A percentile compares a stretch with the other conserved stretches of the same genome.
These are phyloP conservation scores for Lota lota DNA, from an alignment of 2,113 vertebrate species.

Conservation along the genomic window DNA sequence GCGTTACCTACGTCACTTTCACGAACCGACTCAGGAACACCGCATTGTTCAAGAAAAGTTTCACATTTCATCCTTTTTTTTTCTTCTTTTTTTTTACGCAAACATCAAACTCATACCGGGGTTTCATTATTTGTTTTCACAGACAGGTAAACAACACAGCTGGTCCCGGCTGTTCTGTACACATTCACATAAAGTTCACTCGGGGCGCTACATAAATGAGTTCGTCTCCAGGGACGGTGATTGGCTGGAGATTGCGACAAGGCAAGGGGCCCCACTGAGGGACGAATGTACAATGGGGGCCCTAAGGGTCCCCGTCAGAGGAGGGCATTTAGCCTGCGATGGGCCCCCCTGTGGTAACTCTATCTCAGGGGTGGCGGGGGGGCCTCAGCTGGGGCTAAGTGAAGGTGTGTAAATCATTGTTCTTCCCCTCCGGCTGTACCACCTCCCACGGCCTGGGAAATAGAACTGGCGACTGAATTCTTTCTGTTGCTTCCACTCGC, in stretches of 20 bases:
- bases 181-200: conserved; percentile 51
- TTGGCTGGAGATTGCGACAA: conserved; percentile 63
- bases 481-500: conserved; percentile 40
- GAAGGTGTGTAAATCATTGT: conserved; percentile 72
- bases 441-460: conserved; percentile 65
- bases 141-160: conserved; percentile 28
- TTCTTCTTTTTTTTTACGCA: too few relatives aligned
- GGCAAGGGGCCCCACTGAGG: conserved; percentile 70
- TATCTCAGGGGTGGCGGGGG: conserved; percentile 73
- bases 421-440: conserved; percentile 67
- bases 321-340: conserved; percentile 69
- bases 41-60: too few relatives aligned
- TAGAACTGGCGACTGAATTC: conserved; percentile 68
- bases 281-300: conserved; percentile 69
- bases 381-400: conserved; percentile 73
- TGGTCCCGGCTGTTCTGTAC: conserved; percentile 26
- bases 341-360: conserved; percentile 68
- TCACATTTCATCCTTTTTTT: too few relatives aligned
- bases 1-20: neutral
- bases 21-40: too few relatives aligned
- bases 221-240: conserved; percentile 60
- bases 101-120: conserved; percentile 1
- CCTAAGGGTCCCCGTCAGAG: conserved; percentile 62
- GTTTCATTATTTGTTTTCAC: conserved; percentile 20
- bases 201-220: conserved; percentile 61